Evolutionary conservation across 2,113 vertebrate genomes (phyloP).

Genomic region (Ellobius talpinus): DNA sequence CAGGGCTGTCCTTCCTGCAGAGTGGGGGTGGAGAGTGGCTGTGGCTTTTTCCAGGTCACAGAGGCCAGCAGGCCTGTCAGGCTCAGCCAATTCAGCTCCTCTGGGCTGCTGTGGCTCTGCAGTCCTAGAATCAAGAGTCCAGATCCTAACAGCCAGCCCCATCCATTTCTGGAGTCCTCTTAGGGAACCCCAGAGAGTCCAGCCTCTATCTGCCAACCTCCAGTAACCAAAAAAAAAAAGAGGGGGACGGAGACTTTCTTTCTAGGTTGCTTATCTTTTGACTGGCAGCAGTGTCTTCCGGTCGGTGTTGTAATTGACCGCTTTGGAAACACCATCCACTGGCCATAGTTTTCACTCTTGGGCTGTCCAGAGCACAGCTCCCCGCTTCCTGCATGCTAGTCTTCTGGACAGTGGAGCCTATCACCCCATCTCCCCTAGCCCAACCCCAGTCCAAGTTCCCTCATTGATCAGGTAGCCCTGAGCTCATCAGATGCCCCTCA

Average conservation of each 20-base stretch:
- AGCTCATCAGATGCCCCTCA: neutral
- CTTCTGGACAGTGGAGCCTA: neutral
- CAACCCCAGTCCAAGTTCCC: neutral
- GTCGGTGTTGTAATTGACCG: neutral
- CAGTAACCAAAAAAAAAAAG: neutral
- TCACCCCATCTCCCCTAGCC: neutral
- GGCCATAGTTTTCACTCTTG: neutral
- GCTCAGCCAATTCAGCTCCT: neutral
- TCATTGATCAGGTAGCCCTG: neutral
- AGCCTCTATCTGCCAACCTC: neutral
- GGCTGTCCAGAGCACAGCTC: neutral
- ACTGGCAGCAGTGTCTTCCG: neutral
- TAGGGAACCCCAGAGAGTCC: neutral
- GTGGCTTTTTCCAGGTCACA: slow-evolving; percentile 2
- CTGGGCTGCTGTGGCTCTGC: neutral
- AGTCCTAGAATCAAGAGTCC: neutral
- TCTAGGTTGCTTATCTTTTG: neutral
- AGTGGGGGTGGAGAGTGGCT: neutral
- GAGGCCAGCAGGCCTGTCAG: neutral
- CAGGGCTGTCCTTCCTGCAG: neutral
- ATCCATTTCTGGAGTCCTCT: neutral
- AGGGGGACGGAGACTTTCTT: neutral
- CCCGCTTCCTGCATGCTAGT: neutral
- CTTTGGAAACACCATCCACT: neutral
- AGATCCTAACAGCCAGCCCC: neutral